Conservation (phyloP, 2,113 vertebrate genomes). For the Pongo abelii region DNA sequence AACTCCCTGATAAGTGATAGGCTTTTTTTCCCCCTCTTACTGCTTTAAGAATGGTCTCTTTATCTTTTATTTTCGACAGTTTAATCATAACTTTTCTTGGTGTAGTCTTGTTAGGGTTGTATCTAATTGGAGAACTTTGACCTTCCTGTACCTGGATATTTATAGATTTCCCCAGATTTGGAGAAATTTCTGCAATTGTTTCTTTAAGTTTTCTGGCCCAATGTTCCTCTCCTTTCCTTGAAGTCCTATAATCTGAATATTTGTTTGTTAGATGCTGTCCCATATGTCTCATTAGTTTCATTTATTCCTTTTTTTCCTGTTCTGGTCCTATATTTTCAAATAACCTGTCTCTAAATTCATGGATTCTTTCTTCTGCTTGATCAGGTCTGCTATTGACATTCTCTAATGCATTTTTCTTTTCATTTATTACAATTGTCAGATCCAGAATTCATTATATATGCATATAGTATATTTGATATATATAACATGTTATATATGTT, state of each 20-base stretch:
- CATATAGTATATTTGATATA: no score
- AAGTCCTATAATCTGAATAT: not conserved
- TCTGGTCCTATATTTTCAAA: not conserved
- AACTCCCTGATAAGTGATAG: not conserved
- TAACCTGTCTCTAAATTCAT: not conserved
- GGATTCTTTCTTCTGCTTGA: not conserved
- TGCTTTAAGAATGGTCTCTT: not conserved
- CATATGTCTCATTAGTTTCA: not conserved
- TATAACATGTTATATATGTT: no score
- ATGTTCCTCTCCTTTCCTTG: not conserved
- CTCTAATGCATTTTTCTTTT: not conserved
- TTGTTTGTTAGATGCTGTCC: not conserved
- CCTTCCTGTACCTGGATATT: not conserved
- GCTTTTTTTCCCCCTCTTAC: not conserved
- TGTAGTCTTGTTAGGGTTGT: not conserved
- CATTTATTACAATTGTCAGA: not conserved
- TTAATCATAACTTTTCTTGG: not conserved
- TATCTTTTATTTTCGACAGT: not conserved
- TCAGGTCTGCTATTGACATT: not conserved
- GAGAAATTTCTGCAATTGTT: not conserved
- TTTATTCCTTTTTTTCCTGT: not conserved
- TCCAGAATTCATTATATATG: not conserved
- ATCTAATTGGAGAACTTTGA: not conserved
- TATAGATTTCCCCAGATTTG: not conserved
- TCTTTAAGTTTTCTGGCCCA: not conserved